These are phyloP conservation scores for Triplophysa dalaica DNA, from an alignment of 2,113 vertebrate genomes.

Conservation along the genomic window DNA sequence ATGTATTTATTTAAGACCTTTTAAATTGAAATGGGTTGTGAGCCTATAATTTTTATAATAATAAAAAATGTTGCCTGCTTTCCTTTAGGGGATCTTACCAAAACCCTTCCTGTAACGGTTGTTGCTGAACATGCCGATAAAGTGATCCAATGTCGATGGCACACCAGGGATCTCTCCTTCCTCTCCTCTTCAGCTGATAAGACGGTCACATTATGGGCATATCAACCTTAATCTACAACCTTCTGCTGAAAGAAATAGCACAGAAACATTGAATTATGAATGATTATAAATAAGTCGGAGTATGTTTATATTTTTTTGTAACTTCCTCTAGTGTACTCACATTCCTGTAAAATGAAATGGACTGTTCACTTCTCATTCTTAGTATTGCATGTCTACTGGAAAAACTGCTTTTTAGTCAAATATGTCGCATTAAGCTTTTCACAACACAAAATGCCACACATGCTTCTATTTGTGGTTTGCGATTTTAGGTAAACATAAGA, in stretches of 20 bases:
- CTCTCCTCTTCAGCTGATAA: slow-evolving; percentile 94
- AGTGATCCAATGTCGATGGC: slow-evolving; percentile 97
- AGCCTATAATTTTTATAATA: too few relatives aligned
- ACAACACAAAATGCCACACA: neutral
- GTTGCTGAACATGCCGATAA: slow-evolving; percentile 94
- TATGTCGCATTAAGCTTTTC: neutral
- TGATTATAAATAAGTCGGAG: neutral
- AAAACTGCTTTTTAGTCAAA: neutral
- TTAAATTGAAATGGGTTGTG: neutral
- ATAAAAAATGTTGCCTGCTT: neutral
- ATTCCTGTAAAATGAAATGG: neutral
- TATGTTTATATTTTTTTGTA: neutral
- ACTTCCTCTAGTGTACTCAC: neutral
- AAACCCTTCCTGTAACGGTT: slow-evolving; percentile 89
- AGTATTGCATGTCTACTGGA: neutral
- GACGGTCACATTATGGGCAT: slow-evolving; percentile 93
- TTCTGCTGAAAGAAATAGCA: neutral
- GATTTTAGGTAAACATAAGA: neutral
- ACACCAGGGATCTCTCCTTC: slow-evolving; percentile 90
- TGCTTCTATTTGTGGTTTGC: neutral
- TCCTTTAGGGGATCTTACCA: slow-evolving; percentile 89
- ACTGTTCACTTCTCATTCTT: neutral
- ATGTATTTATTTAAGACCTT: too few relatives aligned
- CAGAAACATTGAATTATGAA: neutral
- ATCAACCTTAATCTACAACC: slow-evolving; percentile 67